A percentile compares a stretch with the other conserved stretches of the same genome.
Conservation (phyloP, 2,888 invertebrate species). For the Neoaliturus tenellus region DNA sequence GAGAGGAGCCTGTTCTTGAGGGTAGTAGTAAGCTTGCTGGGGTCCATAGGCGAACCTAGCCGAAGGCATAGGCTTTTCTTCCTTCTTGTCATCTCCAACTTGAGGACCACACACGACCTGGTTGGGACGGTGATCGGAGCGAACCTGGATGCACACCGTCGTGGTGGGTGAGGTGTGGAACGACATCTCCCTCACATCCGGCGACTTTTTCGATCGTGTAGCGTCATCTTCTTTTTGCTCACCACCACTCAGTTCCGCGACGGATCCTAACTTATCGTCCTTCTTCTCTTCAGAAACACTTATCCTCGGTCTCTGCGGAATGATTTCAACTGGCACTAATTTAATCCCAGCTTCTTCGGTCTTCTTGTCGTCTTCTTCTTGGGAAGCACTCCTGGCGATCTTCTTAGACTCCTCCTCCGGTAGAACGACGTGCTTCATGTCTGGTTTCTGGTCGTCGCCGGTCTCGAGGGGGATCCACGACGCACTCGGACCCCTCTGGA, state of each 20-base stretch:
- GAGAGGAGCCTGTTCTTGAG: background rate
- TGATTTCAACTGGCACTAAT: too few species aligned
- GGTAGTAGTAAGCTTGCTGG: background rate
- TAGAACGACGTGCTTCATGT: background rate
- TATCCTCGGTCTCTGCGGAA: background rate
- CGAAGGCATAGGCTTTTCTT: background rate
- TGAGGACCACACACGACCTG: constrained; percentile 47
- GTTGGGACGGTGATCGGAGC: background rate
- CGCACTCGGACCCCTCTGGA: background rate
- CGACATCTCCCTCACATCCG: background rate
- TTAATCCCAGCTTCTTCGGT: background rate
- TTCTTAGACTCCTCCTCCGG: background rate
- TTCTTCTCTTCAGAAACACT: background rate
- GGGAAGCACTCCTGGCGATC: background rate
- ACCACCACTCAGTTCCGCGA: background rate
- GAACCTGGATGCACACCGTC: constrained; percentile 45
- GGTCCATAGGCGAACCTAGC: background rate
- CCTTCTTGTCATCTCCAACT: constrained; percentile 17
- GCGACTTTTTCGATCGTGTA: constrained; percentile 3
- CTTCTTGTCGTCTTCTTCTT: background rate
- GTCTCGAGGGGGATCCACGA: too few species aligned
- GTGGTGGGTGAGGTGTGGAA: background rate
- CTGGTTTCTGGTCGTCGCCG: background rate
- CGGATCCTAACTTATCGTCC: background rate
- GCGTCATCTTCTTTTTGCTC: constrained; percentile 1